phyloP scores from a whole-genome alignment of 2,888 invertebrate genomes.

The Aelia acuminata region DNA sequence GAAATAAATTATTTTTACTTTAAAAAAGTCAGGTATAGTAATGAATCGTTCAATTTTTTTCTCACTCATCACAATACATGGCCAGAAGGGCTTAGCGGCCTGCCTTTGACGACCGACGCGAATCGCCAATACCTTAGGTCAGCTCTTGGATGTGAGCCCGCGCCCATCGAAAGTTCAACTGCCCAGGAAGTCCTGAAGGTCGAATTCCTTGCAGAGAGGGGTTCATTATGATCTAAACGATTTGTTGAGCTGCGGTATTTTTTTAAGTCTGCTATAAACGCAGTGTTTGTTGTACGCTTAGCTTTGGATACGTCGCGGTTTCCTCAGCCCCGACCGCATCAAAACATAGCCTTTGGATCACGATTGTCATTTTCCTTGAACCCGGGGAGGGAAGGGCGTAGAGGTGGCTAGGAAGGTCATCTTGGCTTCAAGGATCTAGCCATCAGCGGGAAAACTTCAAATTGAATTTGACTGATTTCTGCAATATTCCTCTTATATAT shows the following conservation, averaged over 20 bases:
- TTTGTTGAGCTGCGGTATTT: not conserved
- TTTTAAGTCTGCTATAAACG: not conserved
- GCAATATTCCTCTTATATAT: not conserved
- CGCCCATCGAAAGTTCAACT: not conserved
- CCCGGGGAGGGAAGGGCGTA: not conserved
- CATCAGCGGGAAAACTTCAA: not conserved
- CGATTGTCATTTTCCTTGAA: conserved; percentile 25
- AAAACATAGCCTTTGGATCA: conserved; percentile 34
- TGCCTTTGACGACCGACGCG: not conserved
- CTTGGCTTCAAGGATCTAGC: not conserved
- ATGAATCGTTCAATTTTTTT: no score
- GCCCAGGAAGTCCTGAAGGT: conserved; percentile 5
- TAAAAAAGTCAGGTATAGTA: no score
- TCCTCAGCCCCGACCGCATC: not conserved
- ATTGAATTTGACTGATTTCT: not conserved
- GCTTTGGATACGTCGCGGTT: not conserved
- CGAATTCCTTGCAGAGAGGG: not conserved
- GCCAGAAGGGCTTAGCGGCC: no score
- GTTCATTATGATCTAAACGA: not conserved
- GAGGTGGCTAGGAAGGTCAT: not conserved
- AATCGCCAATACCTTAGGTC: not conserved
- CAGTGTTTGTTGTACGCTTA: not conserved
- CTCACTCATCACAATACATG: no score
- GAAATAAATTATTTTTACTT: no score
- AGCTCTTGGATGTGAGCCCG: not conserved